Percentiles rank a stretch among this genome's conserved stretches.
Conservation (phyloP, 2,113 vertebrate species). For the Ammodytes dubius region DNA sequence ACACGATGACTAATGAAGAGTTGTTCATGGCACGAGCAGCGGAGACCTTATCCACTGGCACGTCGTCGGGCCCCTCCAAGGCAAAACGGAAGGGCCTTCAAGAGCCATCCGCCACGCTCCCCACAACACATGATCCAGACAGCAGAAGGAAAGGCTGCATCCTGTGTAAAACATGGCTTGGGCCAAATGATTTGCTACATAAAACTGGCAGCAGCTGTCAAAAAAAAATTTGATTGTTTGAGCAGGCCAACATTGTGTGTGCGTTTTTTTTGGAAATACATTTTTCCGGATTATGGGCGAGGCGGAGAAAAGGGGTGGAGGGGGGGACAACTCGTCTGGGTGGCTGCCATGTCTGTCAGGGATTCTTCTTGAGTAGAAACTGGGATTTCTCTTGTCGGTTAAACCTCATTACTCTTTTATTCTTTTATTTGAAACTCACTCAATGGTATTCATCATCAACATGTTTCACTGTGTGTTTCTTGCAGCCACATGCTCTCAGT, state of each 20-base stretch:
- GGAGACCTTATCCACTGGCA: conserved; percentile 33
- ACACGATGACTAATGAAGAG: conserved; percentile 24
- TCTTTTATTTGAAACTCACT: conserved; percentile 33
- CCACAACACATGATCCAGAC: conserved; percentile 40
- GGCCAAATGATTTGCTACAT: conserved; percentile 24
- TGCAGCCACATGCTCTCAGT: conserved; percentile 41
- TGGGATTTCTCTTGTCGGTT: conserved; percentile 47
- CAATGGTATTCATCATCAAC: conserved; percentile 35
- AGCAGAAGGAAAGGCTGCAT: neutral
- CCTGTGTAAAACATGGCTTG: conserved; percentile 3
- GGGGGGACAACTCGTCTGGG: conserved; percentile 44
- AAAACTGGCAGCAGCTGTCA: conserved; percentile 37
- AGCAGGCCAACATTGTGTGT: conserved; percentile 65
- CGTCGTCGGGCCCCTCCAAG: neutral
- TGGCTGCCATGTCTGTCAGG: conserved; percentile 48
- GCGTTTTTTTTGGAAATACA: conserved; percentile 55
- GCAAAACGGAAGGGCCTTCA: conserved; percentile 13
- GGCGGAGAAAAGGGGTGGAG: conserved; percentile 41
- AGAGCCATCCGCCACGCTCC: conserved; percentile 35
- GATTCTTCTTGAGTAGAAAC: conserved; percentile 35
- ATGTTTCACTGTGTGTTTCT: conserved; percentile 11
- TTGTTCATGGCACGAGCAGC: conserved; percentile 47
- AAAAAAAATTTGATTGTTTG: conserved; percentile 61
- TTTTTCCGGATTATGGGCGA: conserved; percentile 53
- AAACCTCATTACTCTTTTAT: conserved; percentile 15